Evolutionary conservation across 2,888 invertebrate species (phyloP), one percentile per base, ranked within the genome.

Genomic region (Aspidiotus rigidus): DNA sequence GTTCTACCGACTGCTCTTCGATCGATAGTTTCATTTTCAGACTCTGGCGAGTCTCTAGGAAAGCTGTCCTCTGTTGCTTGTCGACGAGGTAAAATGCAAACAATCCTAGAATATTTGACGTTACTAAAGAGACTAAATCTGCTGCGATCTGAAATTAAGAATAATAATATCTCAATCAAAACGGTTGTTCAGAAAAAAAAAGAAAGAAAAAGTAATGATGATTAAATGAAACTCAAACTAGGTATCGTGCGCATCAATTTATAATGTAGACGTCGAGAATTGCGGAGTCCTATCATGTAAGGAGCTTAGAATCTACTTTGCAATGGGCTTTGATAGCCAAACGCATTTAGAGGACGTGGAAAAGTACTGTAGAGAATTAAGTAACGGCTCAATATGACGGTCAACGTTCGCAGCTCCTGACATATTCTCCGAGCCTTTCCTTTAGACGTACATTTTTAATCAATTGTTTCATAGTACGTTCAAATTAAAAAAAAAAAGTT

Each of bases 1-100:
- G 92, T 78, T 95, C 93, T 71, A 89, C 89, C 73, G 93, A 91
- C 79, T 94, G 93, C 77, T 94, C 92, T 79, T 95, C 94, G 74
- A 95, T 92, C 69, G 92, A 88, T 75, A 93, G 84, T 79, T 93
- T 94, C 74, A 93, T 91, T 76, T 92, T 90, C 73, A 95, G 81
- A 75, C 93, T 93, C 79, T 90, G 88, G 76, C 93, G 87, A 7
- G 94, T 93, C 79, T 94, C 93, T 72, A 90, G 81, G 77, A 94
- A 94, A 59, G 94, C 93, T 70, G 87, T 82, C 61, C 93, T 83
- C 76, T 93, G 93, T 79, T 93, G 91, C 73, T 87, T 86, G 78
- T 94, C 93, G 74, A 87, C 85, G 77, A 89, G 83, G 71, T 86
- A 84, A 77, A 86, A 88, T 56, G 86, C 85, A 70, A 87, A 81